Evolutionary conservation across 2,888 invertebrate species (phyloP).

Genomic region (Ecdyonurus torrentis): DNA sequence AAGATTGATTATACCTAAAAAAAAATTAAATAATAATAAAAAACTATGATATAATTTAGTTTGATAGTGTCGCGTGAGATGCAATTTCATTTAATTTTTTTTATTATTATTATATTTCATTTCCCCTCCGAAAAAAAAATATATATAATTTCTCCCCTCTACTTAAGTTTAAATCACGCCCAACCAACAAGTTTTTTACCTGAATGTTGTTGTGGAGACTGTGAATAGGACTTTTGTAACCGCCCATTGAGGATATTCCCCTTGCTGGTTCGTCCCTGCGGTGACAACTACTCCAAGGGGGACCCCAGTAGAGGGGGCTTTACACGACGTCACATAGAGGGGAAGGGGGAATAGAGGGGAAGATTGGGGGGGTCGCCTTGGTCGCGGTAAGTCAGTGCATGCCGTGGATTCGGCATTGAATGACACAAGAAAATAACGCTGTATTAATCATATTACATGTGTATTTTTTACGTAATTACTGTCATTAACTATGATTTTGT

Average conservation of each 20-base stretch:
- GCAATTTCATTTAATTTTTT: neutral
- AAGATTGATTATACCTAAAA: no score
- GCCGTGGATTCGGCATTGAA: neutral
- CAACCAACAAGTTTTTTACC: neutral
- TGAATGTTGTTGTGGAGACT: neutral
- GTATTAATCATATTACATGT: neutral
- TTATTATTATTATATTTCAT: no score
- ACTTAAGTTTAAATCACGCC: neutral
- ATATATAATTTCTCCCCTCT: neutral
- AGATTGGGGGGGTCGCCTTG: neutral
- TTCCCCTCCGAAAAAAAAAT: no score
- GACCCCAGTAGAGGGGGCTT: neutral
- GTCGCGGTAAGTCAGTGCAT: neutral
- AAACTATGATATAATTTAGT: neutral
- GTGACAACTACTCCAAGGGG: neutral
- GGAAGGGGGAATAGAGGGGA: neutral
- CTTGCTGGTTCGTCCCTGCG: neutral
- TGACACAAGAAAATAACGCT: neutral
- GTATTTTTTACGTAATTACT: no score
- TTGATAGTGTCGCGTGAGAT: neutral
- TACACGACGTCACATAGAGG: neutral
- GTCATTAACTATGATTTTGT: no score
- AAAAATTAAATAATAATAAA: neutral
- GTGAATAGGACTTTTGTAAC: neutral
- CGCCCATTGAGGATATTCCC: neutral